phyloP scores from a whole-genome alignment of 2,113 vertebrate genomes.

The Nesoenas mayeri region DNA sequence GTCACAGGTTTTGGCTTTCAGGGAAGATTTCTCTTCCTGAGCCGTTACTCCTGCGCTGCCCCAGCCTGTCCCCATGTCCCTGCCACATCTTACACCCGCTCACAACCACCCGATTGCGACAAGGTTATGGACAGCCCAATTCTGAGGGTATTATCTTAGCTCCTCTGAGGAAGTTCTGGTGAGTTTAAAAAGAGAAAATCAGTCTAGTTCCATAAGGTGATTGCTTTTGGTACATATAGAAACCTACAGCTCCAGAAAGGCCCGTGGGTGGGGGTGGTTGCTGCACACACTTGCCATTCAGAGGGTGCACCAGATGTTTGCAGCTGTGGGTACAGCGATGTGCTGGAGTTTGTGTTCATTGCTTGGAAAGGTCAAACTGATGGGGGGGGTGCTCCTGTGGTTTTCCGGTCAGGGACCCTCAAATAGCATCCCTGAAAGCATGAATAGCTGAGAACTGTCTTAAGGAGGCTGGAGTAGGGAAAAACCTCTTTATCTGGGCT shows the following conservation, averaged over 20 bases:
- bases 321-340: neutral
- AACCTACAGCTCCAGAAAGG: neutral
- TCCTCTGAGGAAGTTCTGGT: neutral
- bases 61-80: accelerated
- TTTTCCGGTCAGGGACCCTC: neutral
- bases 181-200: neutral
- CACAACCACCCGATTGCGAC: neutral
- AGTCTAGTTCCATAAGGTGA: neutral
- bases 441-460: neutral
- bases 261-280: neutral
- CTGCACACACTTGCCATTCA: accelerated
- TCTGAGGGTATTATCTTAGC: neutral
- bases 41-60: neutral
- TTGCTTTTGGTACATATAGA: neutral
- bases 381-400: neutral
- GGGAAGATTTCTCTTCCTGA: neutral
- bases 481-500: accelerated
- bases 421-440: neutral
- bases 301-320: neutral
- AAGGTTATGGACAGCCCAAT: neutral
- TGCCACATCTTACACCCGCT: accelerated
- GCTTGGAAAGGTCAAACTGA: neutral
- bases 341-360: neutral
- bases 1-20: neutral
- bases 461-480: neutral